Conservation (phyloP, 2,888 invertebrate species). For the Cerceris rybyensis region DNA sequence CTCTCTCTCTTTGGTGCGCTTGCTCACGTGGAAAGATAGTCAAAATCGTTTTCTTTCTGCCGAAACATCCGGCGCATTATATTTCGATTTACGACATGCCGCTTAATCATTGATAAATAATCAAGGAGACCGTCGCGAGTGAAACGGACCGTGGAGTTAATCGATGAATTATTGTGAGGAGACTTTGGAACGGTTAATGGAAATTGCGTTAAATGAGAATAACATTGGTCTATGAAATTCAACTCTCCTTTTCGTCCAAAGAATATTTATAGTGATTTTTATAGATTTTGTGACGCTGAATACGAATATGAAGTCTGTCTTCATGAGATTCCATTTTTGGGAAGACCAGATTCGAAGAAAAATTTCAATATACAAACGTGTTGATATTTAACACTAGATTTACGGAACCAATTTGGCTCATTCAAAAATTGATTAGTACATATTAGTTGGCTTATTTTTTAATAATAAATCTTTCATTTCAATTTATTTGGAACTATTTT, state of each 20-base stretch:
- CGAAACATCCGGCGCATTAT: constrained; percentile 44
- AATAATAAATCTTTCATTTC: too few relatives aligned
- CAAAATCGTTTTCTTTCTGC: constrained; percentile 50
- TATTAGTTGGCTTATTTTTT: too few relatives aligned
- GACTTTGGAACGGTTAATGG: not conserved
- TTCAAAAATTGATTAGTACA: too few relatives aligned
- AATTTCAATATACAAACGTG: too few relatives aligned
- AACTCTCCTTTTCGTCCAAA: too few relatives aligned
- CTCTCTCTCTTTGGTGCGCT: constrained; percentile 40
- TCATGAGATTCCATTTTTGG: not conserved
- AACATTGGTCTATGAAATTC: not conserved
- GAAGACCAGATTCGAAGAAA: too few relatives aligned
- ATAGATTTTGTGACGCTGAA: too few relatives aligned
- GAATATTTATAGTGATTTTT: too few relatives aligned
- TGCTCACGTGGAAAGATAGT: constrained; percentile 65
- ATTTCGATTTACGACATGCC: constrained; percentile 58
- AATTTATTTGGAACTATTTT: too few relatives aligned
- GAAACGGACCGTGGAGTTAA: constrained; percentile 30
- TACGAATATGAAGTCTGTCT: not conserved
- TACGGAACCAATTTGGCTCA: too few relatives aligned
- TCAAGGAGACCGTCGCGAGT: constrained; percentile 15
- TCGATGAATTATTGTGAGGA: constrained; percentile 27
- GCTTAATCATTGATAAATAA: constrained; percentile 53
- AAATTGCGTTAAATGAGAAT: not conserved
- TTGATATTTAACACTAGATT: too few relatives aligned